phyloP scores from a whole-genome alignment of 2,113 vertebrate genomes.

The Chloropsis cyanopogon region DNA sequence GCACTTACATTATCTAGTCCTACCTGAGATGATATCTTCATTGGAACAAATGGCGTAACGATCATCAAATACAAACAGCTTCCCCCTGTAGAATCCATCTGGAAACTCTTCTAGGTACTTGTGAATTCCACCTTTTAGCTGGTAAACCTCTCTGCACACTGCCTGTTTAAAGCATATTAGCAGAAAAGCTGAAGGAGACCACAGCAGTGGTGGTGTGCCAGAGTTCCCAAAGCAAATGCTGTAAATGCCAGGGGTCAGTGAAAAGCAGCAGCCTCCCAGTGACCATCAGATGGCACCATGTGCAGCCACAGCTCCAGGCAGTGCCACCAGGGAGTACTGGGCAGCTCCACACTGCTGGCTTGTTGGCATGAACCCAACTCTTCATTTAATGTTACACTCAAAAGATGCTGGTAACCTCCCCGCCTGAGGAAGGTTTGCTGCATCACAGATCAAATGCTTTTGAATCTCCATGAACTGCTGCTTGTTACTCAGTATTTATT shows the following conservation, averaged over 20 bases:
- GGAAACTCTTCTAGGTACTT: constrained; percentile 94
- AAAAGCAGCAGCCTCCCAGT: background rate
- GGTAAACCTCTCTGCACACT: constrained; percentile 91
- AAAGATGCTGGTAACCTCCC: background rate
- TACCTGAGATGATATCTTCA: constrained; percentile 86
- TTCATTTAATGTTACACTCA: background rate
- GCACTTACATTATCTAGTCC: background rate
- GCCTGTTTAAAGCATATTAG: constrained; percentile 74
- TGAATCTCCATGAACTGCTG: background rate
- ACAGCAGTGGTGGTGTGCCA: background rate
- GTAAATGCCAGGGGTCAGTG: background rate
- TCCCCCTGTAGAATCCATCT: constrained; percentile 92
- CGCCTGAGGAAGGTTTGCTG: background rate
- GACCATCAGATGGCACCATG: background rate
- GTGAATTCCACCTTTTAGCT: constrained; percentile 96
- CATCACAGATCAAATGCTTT: background rate
- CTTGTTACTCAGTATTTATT: background rate
- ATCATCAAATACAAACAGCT: constrained; percentile 96
- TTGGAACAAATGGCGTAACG: constrained; percentile 91
- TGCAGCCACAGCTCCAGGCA: background rate
- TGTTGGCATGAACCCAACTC: background rate
- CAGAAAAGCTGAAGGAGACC: constrained; percentile 8
- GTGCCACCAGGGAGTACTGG: background rate
- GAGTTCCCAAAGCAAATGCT: background rate
- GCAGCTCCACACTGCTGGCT: background rate